Conservation (phyloP, 2,113 vertebrate species). For the Charadrius vociferus region DNA sequence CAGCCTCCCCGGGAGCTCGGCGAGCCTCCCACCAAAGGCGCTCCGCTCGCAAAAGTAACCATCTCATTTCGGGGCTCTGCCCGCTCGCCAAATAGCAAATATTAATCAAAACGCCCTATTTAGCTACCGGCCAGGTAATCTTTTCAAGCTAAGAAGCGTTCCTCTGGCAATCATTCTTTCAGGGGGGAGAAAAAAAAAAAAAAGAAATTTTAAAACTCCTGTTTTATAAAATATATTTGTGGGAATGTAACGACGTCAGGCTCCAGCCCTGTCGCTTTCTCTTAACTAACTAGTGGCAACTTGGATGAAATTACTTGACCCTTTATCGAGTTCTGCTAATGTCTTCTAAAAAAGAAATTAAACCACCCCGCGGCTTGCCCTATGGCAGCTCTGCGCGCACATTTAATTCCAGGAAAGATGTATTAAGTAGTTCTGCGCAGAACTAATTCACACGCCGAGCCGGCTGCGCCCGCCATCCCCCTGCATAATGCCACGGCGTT, state of each 20-base stretch:
- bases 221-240: constrained; percentile 67
- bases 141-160: constrained; percentile 62
- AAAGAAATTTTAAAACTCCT: constrained; percentile 71
- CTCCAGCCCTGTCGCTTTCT: constrained; percentile 78
- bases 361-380: constrained; percentile 79
- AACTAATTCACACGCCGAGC: constrained; percentile 77
- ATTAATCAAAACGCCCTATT: constrained; percentile 83
- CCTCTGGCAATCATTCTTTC: constrained; percentile 66
- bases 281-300: constrained; percentile 85
- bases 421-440: constrained; percentile 82
- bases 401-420: constrained; percentile 88
- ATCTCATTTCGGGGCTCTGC: constrained; percentile 90
- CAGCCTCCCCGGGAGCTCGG: constrained; percentile 80
- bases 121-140: constrained; percentile 73
- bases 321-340: constrained; percentile 90
- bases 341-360: constrained; percentile 88
- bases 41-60: constrained; percentile 86
- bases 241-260: constrained; percentile 62
- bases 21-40: constrained; percentile 80
- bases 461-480: constrained; percentile 54
- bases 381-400: constrained; percentile 74
- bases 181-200: constrained; percentile 47
- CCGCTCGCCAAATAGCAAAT: constrained; percentile 79
- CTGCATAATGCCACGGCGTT: constrained; percentile 53
- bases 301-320: constrained; percentile 91